Percentiles rank a stretch among this genome's conserved stretches.
phyloP scores from a whole-genome alignment of 2,797 vertebrate genomes.

The Tarsius wallacei region DNA sequence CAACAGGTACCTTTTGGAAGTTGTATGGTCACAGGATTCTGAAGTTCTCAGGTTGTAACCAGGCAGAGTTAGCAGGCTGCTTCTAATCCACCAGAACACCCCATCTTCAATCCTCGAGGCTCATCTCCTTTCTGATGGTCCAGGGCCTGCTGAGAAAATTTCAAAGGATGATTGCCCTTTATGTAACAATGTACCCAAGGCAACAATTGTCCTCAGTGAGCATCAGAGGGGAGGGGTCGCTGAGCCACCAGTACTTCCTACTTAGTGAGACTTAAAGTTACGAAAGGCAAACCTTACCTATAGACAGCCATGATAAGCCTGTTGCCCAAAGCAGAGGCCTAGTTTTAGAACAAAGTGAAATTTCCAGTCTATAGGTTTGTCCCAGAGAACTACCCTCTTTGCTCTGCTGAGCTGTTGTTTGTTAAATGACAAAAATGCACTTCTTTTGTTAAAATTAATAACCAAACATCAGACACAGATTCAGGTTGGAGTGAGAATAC shows the following conservation, averaged over 20 bases:
- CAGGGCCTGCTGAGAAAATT: neutral
- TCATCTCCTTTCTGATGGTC: neutral
- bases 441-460: neutral
- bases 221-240: neutral
- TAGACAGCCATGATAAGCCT: neutral
- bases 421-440: neutral
- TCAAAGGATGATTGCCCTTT: neutral
- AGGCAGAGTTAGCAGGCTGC: neutral
- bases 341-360: neutral
- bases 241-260: neutral
- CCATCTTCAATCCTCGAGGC: constrained; percentile 46
- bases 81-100: neutral
- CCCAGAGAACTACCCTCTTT: neutral
- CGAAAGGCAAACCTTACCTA: neutral
- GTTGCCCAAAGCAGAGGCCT: neutral
- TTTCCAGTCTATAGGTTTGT: neutral
- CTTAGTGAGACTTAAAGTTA: neutral
- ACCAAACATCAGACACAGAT: neutral
- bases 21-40: neutral
- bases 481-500: neutral
- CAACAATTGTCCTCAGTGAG: neutral
- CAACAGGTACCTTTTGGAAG: neutral
- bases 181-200: constrained; percentile 64
- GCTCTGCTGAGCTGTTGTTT: neutral
- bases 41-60: neutral